Base-by-base conservation (phyloP, 2,888 invertebrate species). In the Amiota minor region DNA sequence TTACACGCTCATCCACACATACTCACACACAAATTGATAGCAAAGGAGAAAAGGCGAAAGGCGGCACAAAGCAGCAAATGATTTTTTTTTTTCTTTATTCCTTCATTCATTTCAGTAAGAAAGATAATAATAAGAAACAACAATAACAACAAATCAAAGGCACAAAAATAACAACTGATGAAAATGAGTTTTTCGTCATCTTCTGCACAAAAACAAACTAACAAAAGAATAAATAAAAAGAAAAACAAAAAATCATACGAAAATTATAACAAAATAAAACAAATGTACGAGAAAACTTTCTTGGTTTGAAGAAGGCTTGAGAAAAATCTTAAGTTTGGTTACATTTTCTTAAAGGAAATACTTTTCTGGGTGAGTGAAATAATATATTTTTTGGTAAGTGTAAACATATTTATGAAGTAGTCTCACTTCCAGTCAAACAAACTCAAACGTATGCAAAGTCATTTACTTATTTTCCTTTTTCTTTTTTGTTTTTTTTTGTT, bases 131-230 rank as follows among this genome's bases (percentile, higher is more conserved):
- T 20, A 12, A 23, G 23, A 18, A 23, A 61, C 20, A 64, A 64
- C 45, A 16, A 64, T n/a, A 45, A 64, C 23, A 61, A 61, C 61
- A 61, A 61, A 61, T 55, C 23, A 11, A 9, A 18, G 61, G 20
- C 23, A 18, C 64, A 61, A 20, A 9, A 61, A 18, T 14, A 61
- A 61, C 20, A 23, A 23, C 61, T 61, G 61, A 9, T 2, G 61
- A 61, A 55, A 61, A 61, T 61, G 61, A 61, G 61, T 61, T 23
- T 64, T 64, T 67, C 20, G 20, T 45, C 45, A 35, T 62, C 12
- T 62, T 49, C 12, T 67, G 16, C 65, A 18, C 23, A 61, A 14
- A 64, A 49, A 67, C 18, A 49, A 49, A 67, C 49, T 67, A 67
- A 49, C 46, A 65, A 65, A 46, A 47, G 9, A 49, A 65, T 16